Base-by-base conservation (phyloP, 1,140 invertebrate genomes). In the Teleogryllus occipitalis region DNA sequence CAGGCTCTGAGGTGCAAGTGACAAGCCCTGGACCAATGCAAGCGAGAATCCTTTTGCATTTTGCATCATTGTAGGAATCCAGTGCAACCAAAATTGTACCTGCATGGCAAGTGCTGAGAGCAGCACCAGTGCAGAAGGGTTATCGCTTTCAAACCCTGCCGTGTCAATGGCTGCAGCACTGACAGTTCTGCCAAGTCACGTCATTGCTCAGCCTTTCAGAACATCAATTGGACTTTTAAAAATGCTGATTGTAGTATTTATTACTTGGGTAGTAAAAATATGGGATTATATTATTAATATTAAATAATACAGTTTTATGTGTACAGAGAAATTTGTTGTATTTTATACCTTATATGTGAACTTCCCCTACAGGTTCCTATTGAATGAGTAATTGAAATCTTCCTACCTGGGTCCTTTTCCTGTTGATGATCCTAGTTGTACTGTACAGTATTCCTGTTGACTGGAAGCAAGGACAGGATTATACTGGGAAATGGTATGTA, bases 221-320 rank as follows among this genome's bases (percentile, higher is more conserved):
- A 79, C 78, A 75, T 79, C 73, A 79, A 76, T 73, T 84, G 83
- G 83, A 86, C 84, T 81, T 81, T 81, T 80, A 48, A 80, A 86
- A 85, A 87, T 84, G 86, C 86, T 87, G 87, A 87, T 85, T 87
- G 87, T 87, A 87, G 86, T 87, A 87, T 87, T 87, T 87, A 87
- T 87, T 87, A 87, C 85, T 86, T 87, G 87, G 86, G 86, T 87
- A 87, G 86, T 86, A 86, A 85, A 87, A 87, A 87, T 86, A 86
- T 87, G 86, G 86, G 86, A 87, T 87, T 86, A 87, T 82, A 85
- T 85, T 85, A 86, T 85, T 85, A 86, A 85, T 85, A 86, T 85
- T 86, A 87, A 83, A 84, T 87, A 87, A 87, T 87, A 87, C 85
- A 87, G 83, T 87, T 87, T 86, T 87, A 87, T 87, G 86, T 87